phyloP scores from a whole-genome alignment of 1,140 invertebrate species.

The Mylabris phalerata region DNA sequence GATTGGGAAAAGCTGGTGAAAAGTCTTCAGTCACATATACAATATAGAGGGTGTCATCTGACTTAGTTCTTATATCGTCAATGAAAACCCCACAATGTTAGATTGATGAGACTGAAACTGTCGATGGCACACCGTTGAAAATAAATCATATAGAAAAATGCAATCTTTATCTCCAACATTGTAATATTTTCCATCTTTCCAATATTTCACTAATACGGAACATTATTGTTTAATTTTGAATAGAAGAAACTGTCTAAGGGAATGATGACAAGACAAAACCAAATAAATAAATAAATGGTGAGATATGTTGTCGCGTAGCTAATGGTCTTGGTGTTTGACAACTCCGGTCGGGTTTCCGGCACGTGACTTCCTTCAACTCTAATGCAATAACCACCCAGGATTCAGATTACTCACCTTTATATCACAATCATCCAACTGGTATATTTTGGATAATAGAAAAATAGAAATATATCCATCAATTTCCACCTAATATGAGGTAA shows the following conservation, averaged over 20 bases:
- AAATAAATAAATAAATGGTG: no score
- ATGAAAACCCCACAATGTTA: neutral
- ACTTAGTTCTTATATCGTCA: no score
- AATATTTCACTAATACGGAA: no score
- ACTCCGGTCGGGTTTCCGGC: constrained; percentile 31
- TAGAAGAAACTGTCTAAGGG: constrained; percentile 6
- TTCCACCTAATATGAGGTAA: no score
- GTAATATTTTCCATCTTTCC: no score
- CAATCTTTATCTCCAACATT: no score
- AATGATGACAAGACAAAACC: no score
- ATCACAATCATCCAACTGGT: neutral
- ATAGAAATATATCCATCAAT: no score
- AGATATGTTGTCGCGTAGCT: constrained; percentile 8
- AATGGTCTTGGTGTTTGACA: constrained; percentile 29
- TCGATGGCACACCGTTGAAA: neutral
- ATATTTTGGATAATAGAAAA: no score
- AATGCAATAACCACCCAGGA: constrained; percentile 21
- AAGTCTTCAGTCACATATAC: no score
- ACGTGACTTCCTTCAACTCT: constrained; percentile 24
- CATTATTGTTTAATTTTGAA: constrained; percentile 1
- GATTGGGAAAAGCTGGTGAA: no score
- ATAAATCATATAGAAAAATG: neutral
- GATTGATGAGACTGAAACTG: neutral
- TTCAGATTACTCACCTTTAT: constrained; percentile 27
- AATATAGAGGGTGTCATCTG: no score